These are phyloP conservation scores for Caradrina clavipalpis DNA, from an alignment of 2,888 invertebrate species.

Conservation along the genomic window DNA sequence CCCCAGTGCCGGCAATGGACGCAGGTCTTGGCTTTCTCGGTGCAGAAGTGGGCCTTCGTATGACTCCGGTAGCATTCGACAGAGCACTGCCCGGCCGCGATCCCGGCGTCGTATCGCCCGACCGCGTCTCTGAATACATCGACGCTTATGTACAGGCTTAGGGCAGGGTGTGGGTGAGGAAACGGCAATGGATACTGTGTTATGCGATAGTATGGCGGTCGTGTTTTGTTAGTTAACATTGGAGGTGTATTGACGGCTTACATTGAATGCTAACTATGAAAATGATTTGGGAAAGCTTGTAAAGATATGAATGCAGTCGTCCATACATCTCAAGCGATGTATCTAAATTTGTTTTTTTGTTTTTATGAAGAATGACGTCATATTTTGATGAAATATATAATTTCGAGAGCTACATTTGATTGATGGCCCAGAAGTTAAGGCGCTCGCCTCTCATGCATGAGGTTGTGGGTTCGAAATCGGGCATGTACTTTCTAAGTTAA, in stretches of 20 bases:
- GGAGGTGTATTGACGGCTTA: conserved; percentile 9
- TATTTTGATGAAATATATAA: no score
- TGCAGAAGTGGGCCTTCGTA: conserved; percentile 91
- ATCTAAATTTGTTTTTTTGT: not conserved
- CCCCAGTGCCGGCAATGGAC: conserved; percentile 95
- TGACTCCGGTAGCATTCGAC: conserved; percentile 91
- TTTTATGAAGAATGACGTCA: no score
- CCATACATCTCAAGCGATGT: conserved; percentile 14
- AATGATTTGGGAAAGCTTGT: not conserved
- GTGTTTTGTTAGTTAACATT: conserved; percentile 16
- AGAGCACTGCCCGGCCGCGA: conserved; percentile 97
- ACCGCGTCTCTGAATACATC: conserved; percentile 92
- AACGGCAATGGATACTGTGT: conserved; percentile 45
- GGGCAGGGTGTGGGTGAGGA: conserved; percentile 32
- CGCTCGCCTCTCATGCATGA: no score
- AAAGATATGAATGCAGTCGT: not conserved
- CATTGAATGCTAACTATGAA: no score
- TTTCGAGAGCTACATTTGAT: no score
- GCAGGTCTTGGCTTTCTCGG: conserved; percentile 92
- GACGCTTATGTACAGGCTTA: conserved; percentile 63
- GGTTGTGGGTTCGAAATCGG: no score
- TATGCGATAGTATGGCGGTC: conserved; percentile 20
- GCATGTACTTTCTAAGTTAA: no score
- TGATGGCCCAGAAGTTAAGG: no score
- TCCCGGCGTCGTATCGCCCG: conserved; percentile 94